A percentile compares a stretch with the other conserved stretches of the same genome.
Conservation (phyloP, 1,140 invertebrate genomes). For the Drosophila tristis region DNA sequence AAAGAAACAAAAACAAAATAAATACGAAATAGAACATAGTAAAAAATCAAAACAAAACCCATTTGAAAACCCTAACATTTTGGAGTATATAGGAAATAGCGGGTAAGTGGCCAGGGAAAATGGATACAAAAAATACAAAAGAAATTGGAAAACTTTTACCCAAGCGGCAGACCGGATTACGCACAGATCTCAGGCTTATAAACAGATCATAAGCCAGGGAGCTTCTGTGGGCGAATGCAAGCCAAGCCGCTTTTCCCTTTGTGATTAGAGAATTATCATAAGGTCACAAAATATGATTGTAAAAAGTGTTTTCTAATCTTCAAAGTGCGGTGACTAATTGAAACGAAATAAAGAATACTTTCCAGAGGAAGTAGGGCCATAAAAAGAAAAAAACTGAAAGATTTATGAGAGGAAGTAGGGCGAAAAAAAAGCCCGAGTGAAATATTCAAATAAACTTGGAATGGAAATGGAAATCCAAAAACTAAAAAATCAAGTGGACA, state of each 20-base stretch:
- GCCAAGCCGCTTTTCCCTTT: slow-evolving; percentile 29
- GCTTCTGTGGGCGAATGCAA: slow-evolving; percentile 36
- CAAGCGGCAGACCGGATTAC: slow-evolving; percentile 23
- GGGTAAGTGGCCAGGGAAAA: slow-evolving; percentile 26
- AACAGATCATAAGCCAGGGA: slow-evolving; percentile 4
- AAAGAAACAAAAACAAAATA: slow-evolving; percentile 4
- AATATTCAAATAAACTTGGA: slow-evolving; percentile 48
- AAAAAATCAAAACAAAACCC: slow-evolving; percentile 1
- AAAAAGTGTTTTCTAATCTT: slow-evolving; percentile 36
- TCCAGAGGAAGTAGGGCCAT: slow-evolving; percentile 22
- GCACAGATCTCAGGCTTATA: background rate
- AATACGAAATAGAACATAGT: slow-evolving; percentile 5
- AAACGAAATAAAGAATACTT: slow-evolving; percentile 20
- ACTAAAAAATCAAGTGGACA: background rate
- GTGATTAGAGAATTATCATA: slow-evolving; percentile 21
- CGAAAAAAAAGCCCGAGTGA: background rate
- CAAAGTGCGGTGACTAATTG: slow-evolving; percentile 47
- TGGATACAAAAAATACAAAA: background rate
- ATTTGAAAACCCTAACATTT: slow-evolving; percentile 13
- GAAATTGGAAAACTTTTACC: slow-evolving; percentile 45
- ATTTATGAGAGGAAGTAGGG: slow-evolving; percentile 45
- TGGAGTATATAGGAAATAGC: slow-evolving; percentile 36
- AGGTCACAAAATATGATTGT: slow-evolving; percentile 13
- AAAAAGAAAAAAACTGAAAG: slow-evolving; percentile 4
- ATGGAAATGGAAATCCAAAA: slow-evolving; percentile 39